Conservation (phyloP, 35 echinoderm and acorn worm genomes). For the Ptychodera flava region DNA sequence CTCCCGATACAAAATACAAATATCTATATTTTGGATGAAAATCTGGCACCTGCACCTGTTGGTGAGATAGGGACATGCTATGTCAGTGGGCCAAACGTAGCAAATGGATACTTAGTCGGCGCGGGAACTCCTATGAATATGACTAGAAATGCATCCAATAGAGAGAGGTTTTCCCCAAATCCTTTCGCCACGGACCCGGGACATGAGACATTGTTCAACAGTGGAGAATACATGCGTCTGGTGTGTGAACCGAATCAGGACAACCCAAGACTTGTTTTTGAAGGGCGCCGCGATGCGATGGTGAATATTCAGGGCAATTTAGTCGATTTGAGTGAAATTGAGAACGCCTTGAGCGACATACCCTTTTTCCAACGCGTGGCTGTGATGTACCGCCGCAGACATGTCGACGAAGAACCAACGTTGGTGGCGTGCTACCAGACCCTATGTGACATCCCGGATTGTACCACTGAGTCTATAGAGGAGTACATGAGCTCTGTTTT, state of each 20-base stretch:
- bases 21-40: neutral
- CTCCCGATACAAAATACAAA: neutral
- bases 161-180: neutral
- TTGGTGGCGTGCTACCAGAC: neutral
- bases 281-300: neutral
- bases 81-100: neutral
- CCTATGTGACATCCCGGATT: neutral
- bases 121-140: neutral
- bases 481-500: neutral
- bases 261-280: neutral
- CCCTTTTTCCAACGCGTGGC: neutral
- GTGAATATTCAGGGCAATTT: neutral
- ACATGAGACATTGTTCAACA: neutral
- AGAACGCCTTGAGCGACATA: neutral
- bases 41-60: neutral
- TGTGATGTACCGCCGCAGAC: neutral
- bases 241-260: neutral
- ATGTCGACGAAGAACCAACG: neutral
- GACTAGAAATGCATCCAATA: neutral
- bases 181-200: neutral
- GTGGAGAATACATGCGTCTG: neutral
- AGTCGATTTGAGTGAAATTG: neutral
- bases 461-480: neutral
- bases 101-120: neutral
- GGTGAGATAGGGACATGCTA: neutral